Evolutionary conservation across 2,797 vertebrate species (phyloP).

Genomic region (Pantherophis vulpinus): DNA sequence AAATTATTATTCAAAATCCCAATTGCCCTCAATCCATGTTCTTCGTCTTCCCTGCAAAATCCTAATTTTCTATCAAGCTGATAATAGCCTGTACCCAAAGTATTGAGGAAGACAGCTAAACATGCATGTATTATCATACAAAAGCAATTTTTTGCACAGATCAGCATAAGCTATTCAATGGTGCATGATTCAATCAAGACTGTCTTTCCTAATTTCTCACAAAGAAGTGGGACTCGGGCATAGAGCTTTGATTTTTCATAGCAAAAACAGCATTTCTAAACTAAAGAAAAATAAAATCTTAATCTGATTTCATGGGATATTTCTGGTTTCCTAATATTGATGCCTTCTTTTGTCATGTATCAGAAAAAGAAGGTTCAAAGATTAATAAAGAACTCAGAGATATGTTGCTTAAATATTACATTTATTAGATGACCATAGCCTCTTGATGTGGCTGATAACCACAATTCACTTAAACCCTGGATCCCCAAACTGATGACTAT

Average conservation of each 20-base stretch:
- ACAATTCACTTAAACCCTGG: background rate
- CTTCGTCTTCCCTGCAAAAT: background rate
- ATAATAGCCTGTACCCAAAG: background rate
- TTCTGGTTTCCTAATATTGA: background rate
- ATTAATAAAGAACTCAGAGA: background rate
- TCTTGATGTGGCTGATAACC: background rate
- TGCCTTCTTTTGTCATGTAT: background rate
- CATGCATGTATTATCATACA: background rate
- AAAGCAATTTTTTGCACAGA: background rate
- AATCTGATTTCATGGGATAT: background rate
- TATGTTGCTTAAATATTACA: background rate
- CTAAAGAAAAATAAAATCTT: background rate
- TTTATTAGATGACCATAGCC: background rate
- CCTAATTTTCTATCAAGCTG: background rate
- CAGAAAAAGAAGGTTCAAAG: background rate
- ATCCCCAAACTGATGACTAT: background rate
- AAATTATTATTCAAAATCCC: slow-evolving; percentile 21
- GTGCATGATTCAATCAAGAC: background rate
- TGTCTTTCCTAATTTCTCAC: background rate
- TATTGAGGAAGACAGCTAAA: background rate
- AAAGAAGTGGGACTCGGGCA: background rate
- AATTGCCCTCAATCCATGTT: slow-evolving; percentile 12
- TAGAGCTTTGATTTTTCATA: background rate
- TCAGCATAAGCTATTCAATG: background rate
- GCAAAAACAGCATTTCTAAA: background rate